Evolutionary conservation across 1,140 invertebrate genomes (phyloP).

Genomic region (Planococcus citri): DNA sequence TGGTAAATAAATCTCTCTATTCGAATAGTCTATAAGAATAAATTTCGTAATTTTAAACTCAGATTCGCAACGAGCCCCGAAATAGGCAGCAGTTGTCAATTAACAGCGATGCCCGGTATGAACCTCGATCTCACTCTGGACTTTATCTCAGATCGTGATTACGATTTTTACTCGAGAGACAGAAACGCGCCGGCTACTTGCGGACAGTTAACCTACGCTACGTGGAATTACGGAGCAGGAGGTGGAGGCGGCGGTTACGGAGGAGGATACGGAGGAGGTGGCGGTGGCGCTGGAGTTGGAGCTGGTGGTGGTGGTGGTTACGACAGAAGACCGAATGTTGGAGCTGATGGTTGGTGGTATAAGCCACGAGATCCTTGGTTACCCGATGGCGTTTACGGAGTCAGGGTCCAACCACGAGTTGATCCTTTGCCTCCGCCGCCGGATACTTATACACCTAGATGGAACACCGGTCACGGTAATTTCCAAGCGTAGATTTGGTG

Average conservation of each 20-base stretch:
- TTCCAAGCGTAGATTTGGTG: no score
- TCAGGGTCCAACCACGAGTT: not conserved
- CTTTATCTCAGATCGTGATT: constrained; percentile 51
- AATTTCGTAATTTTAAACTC: constrained; percentile 13
- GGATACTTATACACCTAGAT: not conserved
- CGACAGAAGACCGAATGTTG: not conserved
- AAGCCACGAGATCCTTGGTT: not conserved
- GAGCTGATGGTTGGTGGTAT: not conserved
- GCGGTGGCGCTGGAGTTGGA: not conserved
- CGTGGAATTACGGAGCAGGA: constrained; percentile 15
- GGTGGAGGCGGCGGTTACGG: not conserved
- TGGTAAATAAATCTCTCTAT: no score
- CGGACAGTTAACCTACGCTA: not conserved
- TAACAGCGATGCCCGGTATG: constrained; percentile 51
- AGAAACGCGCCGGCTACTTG: constrained; percentile 28
- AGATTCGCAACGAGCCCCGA: constrained; percentile 27
- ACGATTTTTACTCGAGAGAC: constrained; percentile 62
- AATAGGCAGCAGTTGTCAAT: constrained; percentile 52
- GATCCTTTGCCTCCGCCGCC: constrained; percentile 8
- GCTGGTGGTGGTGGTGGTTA: not conserved
- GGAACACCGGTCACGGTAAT: constrained; percentile 13
- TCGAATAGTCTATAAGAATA: no score
- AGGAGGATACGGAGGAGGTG: not conserved
- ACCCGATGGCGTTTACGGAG: not conserved
- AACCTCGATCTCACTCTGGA: constrained; percentile 47